A percentile compares a stretch with the other conserved stretches of the same genome.
These are phyloP conservation scores for Molanna angustata DNA, from an alignment of 2,888 invertebrate genomes.

Conservation along the genomic window DNA sequence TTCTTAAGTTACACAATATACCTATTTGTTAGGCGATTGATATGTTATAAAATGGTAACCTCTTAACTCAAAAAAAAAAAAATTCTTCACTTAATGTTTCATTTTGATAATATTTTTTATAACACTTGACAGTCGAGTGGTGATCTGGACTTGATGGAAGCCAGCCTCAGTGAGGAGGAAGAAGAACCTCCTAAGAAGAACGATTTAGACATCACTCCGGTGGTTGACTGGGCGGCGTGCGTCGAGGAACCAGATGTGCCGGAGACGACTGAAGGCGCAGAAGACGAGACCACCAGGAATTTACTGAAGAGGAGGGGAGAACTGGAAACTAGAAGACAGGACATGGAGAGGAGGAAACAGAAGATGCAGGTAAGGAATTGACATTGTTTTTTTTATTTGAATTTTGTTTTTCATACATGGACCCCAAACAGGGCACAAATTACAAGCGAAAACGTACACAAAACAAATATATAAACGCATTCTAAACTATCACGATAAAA, in stretches of 20 bases:
- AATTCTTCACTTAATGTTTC: too few species aligned
- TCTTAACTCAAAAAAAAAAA: too few species aligned
- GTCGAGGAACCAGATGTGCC: constrained; percentile 29
- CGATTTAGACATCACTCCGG: too few species aligned
- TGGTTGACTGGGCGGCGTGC: constrained; percentile 36
- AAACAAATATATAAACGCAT: too few species aligned
- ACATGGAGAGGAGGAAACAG: constrained; percentile 45
- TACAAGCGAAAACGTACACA: too few species aligned
- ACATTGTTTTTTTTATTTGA: background rate
- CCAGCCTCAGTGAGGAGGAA: constrained; percentile 50
- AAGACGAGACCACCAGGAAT: constrained; percentile 46
- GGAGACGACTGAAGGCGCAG: constrained; percentile 25
- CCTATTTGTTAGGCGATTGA: too few species aligned
- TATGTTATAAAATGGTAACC: too few species aligned
- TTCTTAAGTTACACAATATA: too few species aligned
- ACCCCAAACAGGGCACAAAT: too few species aligned
- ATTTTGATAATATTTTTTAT: too few species aligned
- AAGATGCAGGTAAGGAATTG: constrained; percentile 44
- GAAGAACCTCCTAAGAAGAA: constrained; percentile 45
- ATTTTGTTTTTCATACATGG: too few species aligned
- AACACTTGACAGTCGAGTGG: constrained; percentile 30
- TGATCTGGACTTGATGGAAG: constrained; percentile 30
- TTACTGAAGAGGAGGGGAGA: constrained; percentile 49
- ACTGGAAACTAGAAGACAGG: constrained; percentile 47
- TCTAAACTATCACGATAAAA: too few species aligned